Evolutionary conservation across 2,113 vertebrate species (phyloP).

Genomic region (Dasyornis broadbenti): DNA sequence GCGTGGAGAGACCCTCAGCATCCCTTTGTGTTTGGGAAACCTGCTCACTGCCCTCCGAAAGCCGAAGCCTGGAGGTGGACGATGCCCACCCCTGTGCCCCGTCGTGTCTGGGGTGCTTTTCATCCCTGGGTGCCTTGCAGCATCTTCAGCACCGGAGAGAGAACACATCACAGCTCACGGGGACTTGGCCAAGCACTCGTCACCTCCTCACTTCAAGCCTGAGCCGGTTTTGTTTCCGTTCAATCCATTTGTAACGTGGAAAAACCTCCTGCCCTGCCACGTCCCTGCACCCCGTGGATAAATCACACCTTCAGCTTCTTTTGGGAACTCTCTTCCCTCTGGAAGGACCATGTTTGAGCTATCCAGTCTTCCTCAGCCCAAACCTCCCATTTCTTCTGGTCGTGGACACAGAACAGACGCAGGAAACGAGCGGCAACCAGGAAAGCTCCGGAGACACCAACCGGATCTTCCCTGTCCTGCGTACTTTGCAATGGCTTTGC

Average conservation of each 20-base stretch:
- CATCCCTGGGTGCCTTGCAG: rapidly evolving
- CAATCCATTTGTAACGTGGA: rapidly evolving
- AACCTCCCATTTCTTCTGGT: background rate
- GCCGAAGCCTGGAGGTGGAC: background rate
- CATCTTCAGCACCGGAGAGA: background rate
- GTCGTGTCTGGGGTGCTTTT: rapidly evolving
- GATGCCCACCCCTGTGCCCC: rapidly evolving
- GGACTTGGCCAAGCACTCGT: background rate
- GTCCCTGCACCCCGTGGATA: rapidly evolving
- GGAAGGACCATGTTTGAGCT: background rate
- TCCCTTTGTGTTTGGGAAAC: background rate
- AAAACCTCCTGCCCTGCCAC: background rate
- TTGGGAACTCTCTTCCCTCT: background rate
- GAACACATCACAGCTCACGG: background rate
- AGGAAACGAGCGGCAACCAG: background rate
- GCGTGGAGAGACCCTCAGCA: rapidly evolving
- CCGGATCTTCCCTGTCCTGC: rapidly evolving
- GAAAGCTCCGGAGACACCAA: background rate
- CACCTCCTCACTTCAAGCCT: background rate
- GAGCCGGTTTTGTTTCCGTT: background rate
- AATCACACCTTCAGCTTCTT: background rate
- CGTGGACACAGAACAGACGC: background rate
- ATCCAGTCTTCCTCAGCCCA: background rate
- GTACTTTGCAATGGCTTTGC: background rate
- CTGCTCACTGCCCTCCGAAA: background rate